Evolutionary conservation across 2,113 vertebrate species (phyloP).

Genomic region (Rhinichthys klamathensis): DNA sequence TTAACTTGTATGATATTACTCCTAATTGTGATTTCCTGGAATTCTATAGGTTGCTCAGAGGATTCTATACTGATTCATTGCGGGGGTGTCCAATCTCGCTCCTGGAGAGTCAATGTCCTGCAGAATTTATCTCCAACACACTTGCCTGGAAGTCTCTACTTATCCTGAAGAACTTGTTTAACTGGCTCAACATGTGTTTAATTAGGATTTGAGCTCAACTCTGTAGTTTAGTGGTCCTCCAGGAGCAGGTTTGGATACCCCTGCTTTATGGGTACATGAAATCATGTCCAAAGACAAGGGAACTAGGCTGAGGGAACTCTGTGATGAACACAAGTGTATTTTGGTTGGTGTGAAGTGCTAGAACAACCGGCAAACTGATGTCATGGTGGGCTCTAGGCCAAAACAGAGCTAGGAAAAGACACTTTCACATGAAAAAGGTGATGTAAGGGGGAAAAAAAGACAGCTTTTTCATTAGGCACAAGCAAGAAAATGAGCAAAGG

Average conservation of each 20-base stretch:
- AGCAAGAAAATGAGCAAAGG: slow-evolving; percentile 1
- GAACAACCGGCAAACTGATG: neutral
- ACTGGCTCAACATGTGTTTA: neutral
- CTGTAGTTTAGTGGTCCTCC: neutral
- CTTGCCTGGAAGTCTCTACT: neutral
- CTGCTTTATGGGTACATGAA: neutral
- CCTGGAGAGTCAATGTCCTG: neutral
- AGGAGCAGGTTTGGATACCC: neutral
- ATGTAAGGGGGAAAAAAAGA: neutral
- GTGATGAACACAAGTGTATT: neutral
- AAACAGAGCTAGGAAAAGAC: slow-evolving; percentile 20
- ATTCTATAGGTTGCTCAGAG: neutral
- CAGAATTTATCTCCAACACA: neutral
- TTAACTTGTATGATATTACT: neutral
- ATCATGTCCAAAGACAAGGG: neutral
- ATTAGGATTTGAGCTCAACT: neutral
- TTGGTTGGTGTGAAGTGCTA: neutral
- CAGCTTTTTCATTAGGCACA: neutral
- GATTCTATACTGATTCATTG: neutral
- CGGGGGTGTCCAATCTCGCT: neutral
- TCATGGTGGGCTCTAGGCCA: slow-evolving; percentile 9
- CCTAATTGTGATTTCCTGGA: neutral
- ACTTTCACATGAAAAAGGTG: slow-evolving; percentile 8
- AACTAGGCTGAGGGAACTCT: neutral
- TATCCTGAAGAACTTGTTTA: neutral